Percentiles rank a stretch among this genome's conserved stretches.
Evolutionary conservation across 2,113 vertebrate genomes (phyloP).

Genomic region (Gnathonemus echidnorhynchus): DNA sequence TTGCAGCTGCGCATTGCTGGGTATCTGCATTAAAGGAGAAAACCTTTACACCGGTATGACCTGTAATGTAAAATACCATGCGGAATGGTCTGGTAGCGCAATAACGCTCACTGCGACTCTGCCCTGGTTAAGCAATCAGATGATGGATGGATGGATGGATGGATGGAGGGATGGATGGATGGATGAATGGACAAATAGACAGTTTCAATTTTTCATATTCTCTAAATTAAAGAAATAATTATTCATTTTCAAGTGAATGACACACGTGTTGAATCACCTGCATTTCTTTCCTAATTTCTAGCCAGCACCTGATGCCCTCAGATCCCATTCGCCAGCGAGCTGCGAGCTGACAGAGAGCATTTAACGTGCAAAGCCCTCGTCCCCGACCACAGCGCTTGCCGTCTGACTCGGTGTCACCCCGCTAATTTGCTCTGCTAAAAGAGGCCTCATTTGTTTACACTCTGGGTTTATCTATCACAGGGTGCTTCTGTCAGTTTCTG

Average conservation of each 20-base stretch:
- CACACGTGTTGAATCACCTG: background rate
- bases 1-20: background rate
- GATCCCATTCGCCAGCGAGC: background rate
- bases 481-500: constrained; percentile 42
- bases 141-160: background rate
- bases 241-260: background rate
- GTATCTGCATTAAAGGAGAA: background rate
- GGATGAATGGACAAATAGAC: background rate
- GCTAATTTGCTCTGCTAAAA: constrained; percentile 48
- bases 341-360: background rate
- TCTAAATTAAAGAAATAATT: background rate
- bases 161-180: background rate
- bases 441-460: constrained; percentile 41
- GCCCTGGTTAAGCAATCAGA: background rate
- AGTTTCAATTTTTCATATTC: background rate
- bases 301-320: background rate
- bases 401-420: constrained; percentile 31
- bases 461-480: constrained; percentile 44
- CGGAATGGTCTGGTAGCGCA: too few species aligned
- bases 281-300: background rate
- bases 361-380: background rate
- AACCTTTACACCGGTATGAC: background rate
- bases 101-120: background rate
- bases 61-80: background rate
- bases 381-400: background rate